Evolutionary conservation across 2,113 vertebrate genomes (phyloP).

Genomic region (Rostratula benghalensis): DNA sequence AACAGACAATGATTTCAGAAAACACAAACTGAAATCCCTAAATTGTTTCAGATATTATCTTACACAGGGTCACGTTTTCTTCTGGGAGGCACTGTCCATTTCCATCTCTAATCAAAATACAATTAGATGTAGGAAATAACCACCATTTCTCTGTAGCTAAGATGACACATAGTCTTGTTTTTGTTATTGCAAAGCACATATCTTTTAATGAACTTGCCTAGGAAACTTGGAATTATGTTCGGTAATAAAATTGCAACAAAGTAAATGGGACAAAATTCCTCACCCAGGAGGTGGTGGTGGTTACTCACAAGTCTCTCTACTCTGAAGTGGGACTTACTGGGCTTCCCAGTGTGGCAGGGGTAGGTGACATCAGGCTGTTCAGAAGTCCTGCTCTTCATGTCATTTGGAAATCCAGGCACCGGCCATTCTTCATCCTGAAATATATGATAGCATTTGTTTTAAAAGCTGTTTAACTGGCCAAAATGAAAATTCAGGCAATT

Average conservation of each 20-base stretch:
- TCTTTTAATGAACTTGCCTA: neutral
- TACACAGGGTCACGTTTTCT: neutral
- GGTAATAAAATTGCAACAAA: neutral
- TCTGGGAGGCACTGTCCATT: neutral
- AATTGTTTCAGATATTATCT: neutral
- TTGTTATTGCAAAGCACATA: neutral
- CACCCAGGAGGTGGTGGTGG: neutral
- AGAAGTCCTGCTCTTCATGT: neutral
- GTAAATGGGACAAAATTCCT: neutral
- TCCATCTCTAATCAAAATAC: neutral
- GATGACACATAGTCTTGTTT: neutral
- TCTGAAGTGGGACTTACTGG: neutral
- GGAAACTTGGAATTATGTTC: neutral
- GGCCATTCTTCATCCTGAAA: neutral
- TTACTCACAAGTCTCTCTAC: neutral
- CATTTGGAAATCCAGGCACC: neutral
- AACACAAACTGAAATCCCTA: slow-evolving; percentile 5
- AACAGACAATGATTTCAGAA: neutral
- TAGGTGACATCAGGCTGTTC: neutral
- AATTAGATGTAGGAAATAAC: neutral
- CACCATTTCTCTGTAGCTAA: neutral
- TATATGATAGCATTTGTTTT: neutral
- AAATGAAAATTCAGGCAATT: neutral
- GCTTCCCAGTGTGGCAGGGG: neutral
- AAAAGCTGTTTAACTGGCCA: neutral